A percentile compares a stretch with the other conserved stretches of the same genome.
Conservation (phyloP, 1,140 invertebrate species). For the Drosophila fuyamai region DNA sequence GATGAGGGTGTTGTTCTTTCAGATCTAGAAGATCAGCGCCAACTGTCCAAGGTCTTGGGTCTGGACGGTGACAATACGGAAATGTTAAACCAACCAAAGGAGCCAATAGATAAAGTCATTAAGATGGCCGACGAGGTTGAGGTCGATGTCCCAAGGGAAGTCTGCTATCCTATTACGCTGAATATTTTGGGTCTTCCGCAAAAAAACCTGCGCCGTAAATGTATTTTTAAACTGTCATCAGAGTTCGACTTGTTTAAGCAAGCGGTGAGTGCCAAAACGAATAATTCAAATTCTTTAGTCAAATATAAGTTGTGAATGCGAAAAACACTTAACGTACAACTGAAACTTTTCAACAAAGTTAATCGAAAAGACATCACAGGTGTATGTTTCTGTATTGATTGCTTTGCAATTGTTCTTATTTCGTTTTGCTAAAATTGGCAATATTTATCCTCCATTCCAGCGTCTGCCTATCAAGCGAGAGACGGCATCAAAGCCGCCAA, state of each 20-base stretch:
- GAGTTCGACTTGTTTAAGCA: slow-evolving; percentile 52
- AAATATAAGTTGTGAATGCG: too few relatives aligned
- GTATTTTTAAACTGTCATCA: slow-evolving; percentile 38
- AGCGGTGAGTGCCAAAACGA: slow-evolving; percentile 21
- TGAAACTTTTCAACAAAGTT: too few relatives aligned
- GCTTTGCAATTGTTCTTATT: too few relatives aligned
- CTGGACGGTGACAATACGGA: background rate
- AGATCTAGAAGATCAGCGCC: slow-evolving; percentile 62
- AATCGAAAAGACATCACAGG: too few relatives aligned
- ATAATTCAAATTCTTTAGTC: too few relatives aligned
- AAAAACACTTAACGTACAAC: too few relatives aligned
- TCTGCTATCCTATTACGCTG: slow-evolving; percentile 22
- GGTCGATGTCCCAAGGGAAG: slow-evolving; percentile 29
- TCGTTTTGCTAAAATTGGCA: background rate
- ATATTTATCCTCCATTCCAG: slow-evolving; percentile 21
- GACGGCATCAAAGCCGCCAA: background rate
- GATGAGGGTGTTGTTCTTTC: slow-evolving; percentile 79
- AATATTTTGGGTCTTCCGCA: slow-evolving; percentile 45
- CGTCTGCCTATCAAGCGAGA: slow-evolving; percentile 25
- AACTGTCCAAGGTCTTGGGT: too few relatives aligned
- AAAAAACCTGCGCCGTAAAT: slow-evolving; percentile 26
- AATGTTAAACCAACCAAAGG: slow-evolving; percentile 5
- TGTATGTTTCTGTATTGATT: background rate
- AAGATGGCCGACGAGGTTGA: slow-evolving; percentile 33
- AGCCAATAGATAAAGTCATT: background rate